These are phyloP conservation scores for Spondyliosoma cantharus DNA, from an alignment of 2,797 vertebrate genomes.

Conservation along the genomic window DNA sequence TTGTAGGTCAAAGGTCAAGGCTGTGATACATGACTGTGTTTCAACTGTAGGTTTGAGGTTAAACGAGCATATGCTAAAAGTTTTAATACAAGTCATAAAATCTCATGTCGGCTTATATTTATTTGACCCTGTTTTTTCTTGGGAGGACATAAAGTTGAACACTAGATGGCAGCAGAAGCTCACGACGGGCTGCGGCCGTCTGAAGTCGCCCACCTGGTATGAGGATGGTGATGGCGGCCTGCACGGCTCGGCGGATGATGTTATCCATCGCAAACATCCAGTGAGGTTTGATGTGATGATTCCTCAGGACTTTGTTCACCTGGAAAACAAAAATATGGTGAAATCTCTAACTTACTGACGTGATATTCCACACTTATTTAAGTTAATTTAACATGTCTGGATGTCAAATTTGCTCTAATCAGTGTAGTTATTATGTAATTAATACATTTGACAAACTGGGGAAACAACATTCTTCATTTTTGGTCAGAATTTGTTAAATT, in stretches of 20 bases:
- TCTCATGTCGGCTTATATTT: too few relatives aligned
- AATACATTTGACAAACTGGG: too few relatives aligned
- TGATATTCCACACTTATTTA: not conserved
- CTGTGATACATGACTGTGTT: not conserved
- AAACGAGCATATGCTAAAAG: not conserved
- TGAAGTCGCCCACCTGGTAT: slow-evolving; percentile 86
- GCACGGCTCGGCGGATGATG: slow-evolving; percentile 93
- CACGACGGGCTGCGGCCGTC: not conserved
- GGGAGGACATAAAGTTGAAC: not conserved
- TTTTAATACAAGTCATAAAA: not conserved
- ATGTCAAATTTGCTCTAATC: not conserved
- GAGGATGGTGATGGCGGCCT: slow-evolving; percentile 94
- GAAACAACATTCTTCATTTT: too few relatives aligned
- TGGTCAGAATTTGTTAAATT: too few relatives aligned
- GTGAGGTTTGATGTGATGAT: slow-evolving; percentile 93
- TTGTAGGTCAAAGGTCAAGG: not conserved
- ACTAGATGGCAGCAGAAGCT: slow-evolving; percentile 18
- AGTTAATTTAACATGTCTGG: not conserved
- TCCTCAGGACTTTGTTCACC: slow-evolving; percentile 94
- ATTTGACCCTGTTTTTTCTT: not conserved
- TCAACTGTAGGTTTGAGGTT: too few relatives aligned
- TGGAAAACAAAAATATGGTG: slow-evolving; percentile 61
- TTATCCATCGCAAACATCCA: slow-evolving; percentile 99
- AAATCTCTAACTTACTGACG: not conserved
- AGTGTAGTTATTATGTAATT: too few relatives aligned